Percentiles rank a stretch among this genome's conserved stretches.
These are phyloP conservation scores for Pangasius sanitwongsei DNA, from an alignment of 2,797 vertebrate genomes.

Conservation along the genomic window DNA sequence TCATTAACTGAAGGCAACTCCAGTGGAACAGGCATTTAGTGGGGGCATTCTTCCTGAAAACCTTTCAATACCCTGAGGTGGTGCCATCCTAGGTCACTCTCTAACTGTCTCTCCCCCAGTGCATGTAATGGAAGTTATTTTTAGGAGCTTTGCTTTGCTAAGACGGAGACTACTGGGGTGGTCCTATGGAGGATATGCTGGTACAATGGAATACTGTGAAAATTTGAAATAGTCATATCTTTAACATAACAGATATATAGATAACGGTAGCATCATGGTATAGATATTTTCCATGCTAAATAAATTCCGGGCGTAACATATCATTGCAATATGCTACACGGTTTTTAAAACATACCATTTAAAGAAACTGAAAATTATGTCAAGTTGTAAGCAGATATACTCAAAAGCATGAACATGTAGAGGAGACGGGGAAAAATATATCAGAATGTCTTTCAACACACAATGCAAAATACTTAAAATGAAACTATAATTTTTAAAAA, in stretches of 20 bases:
- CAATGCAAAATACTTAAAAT: background rate
- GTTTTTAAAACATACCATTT: background rate
- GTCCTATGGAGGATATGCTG: too few species aligned
- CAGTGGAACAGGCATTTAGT: background rate
- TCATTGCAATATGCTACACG: background rate
- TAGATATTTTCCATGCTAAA: background rate
- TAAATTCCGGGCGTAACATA: background rate
- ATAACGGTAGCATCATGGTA: background rate
- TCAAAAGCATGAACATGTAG: background rate
- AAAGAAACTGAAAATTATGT: background rate
- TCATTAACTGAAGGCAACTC: background rate
- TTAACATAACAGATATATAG: background rate
- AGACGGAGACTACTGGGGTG: background rate
- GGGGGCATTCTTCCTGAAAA: background rate
- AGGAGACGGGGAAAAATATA: background rate
- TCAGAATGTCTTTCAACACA: background rate
- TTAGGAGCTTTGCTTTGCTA: conserved; percentile 30
- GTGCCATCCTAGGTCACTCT: background rate
- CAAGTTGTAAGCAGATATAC: background rate
- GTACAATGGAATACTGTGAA: background rate
- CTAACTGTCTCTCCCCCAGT: conserved; percentile 1
- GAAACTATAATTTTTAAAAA: too few species aligned
- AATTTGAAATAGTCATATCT: background rate
- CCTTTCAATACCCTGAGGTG: conserved; percentile 9
- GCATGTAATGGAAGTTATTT: conserved; percentile 38